Evolutionary conservation across 2,888 invertebrate genomes (phyloP), one percentile per base, ranked within the genome.

Genomic region (Physocephala rufipes): DNA sequence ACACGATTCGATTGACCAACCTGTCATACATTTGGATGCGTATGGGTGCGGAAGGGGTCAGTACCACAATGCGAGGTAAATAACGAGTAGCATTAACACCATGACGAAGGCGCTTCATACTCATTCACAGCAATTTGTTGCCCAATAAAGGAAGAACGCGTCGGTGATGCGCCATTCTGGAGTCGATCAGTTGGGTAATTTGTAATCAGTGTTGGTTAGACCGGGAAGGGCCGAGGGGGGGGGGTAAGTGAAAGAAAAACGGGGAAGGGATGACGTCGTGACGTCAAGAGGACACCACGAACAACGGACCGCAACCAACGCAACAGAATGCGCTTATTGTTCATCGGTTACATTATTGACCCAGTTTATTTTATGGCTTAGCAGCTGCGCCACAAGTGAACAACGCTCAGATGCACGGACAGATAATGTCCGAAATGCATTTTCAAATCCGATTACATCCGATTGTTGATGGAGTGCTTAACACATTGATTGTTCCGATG

Each of bases 341-440:
- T 9, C 45, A 28, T 26, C 21, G 45, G 15, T 67, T 16, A 59
- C 43, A 49, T 47, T n/a, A 49, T 26, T 67, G 67, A 67, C 67
- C 67, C 49, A 67, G 59, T 67, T 67, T 67, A 59, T 30, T 61
- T 67, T 61, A 67, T 67, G 59, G 67, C 67, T 30, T 26, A 58
- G 28, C 26, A 58, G 43, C 62, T 9, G 63, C 63, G 51, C 24
- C 53, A 53, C 66, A 66, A 66, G n/a, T 43, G 55, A 55, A 26
- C 67, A 67, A 15, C 67, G 47, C 45, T 67, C 59, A 47, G 59
- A 67, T 63, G n/a, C n/a, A n/a, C n/a, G 63, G 63, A 63, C 63
- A 55, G 67, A 67, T 59, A 59, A 47, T 49, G 67, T 67, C 67
- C 49, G 30, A 67, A 67, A 67, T 67, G 67, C 59, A 61, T 28